Base-by-base conservation (phyloP, 2,888 invertebrate genomes). In the Mylabris sibirica region DNA sequence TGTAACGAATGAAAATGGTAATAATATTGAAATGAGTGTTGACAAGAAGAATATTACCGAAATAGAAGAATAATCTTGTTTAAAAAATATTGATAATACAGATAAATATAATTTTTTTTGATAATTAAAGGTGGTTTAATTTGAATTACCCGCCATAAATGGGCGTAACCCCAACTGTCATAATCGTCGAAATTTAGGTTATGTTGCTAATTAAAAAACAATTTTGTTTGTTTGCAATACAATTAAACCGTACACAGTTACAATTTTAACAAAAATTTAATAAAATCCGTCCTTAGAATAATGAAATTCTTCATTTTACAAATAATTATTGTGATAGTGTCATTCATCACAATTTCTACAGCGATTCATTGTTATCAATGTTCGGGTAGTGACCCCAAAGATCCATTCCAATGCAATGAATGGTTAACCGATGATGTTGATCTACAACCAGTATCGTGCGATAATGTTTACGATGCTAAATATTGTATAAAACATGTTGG, bases 401-500 rank as follows among this genome's bases (percentile, higher is more conserved):
- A 89, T 79, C 94, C 93, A 14, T 94, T 94, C 85, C 92, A 94
- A 83, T 96, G 96, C 85, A 92, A 92, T 82, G 93, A 96, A 83
- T 92, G 89, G 88, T 87, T 94, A 81, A 86, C 86, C 82, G 77
- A 76, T 62, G 88, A 88, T 75, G 86, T 88, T 78, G 90, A 91
- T 80, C 87, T 96, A 76, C 81, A 86, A 79, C 90, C 91, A 64
- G 88, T 87, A 76, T 88, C 92, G 78, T 97, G 97, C 85, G 90
- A 91, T 74, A 87, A 88, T 69, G 93, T 97, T 70, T 94, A 94
- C 83, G 91, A 90, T 74, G 96, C 97, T 17, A 89, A 91, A 79
- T 98, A 91, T 85, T 98, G 98, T 85, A 90, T 98, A 77, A 98
- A 98, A 87, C 94, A 95, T 80, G 93, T 95, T 70, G 98, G 98